phyloP scores from a whole-genome alignment of 2,888 invertebrate species.

The Megastigmus dorsalis region DNA sequence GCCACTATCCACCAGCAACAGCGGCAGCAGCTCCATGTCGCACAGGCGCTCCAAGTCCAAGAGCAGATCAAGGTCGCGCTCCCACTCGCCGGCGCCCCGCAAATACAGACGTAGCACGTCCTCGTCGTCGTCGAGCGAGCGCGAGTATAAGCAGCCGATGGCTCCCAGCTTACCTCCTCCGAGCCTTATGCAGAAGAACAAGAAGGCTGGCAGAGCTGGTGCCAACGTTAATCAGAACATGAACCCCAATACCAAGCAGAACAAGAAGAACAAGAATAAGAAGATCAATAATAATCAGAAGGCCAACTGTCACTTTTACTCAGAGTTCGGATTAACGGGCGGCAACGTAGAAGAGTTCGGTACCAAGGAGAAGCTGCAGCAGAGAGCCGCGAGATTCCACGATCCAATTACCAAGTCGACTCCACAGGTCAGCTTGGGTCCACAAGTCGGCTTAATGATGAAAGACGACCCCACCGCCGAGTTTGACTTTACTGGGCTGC shows the following conservation, averaged over 20 bases:
- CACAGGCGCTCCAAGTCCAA: slow-evolving; percentile 55
- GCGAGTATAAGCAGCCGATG: slow-evolving; percentile 64
- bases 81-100: slow-evolving; percentile 71
- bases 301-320: slow-evolving; percentile 77
- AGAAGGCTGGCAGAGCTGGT: slow-evolving; percentile 62
- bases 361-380: slow-evolving; percentile 87
- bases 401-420: not conserved
- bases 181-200: slow-evolving; percentile 61
- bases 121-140: slow-evolving; percentile 69
- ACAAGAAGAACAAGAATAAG: slow-evolving; percentile 74
- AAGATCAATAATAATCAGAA: slow-evolving; percentile 78
- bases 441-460: slow-evolving; percentile 28
- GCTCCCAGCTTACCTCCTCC: not conserved
- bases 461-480: slow-evolving; percentile 81
- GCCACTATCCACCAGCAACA: slow-evolving; percentile 61
- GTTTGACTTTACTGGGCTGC: slow-evolving; percentile 89
- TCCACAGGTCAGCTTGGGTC: not conserved
- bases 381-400: slow-evolving; percentile 88
- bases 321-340: slow-evolving; percentile 80
- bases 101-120: slow-evolving; percentile 70
- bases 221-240: slow-evolving; percentile 53
- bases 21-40: not conserved
- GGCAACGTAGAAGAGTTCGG: slow-evolving; percentile 80
- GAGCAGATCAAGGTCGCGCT: slow-evolving; percentile 74
- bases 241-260: slow-evolving; percentile 56